Conservation (phyloP, 2,797 vertebrate genomes). For the Phylloscopus collybita region DNA sequence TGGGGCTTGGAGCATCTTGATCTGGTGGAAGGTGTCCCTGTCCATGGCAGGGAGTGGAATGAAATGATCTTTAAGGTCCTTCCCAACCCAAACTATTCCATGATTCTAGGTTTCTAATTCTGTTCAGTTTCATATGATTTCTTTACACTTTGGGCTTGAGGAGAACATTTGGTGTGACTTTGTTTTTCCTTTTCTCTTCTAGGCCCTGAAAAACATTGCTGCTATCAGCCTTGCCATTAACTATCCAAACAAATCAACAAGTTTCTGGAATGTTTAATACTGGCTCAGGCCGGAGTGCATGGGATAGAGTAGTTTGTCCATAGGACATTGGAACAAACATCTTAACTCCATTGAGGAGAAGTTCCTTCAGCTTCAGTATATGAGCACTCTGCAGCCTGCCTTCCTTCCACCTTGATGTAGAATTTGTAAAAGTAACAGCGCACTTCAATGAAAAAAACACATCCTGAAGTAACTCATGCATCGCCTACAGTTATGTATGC, state of each 20-base stretch:
- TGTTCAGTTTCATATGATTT: not conserved
- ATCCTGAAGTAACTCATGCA: constrained; percentile 48
- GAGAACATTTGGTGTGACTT: not conserved
- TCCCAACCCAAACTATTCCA: not conserved
- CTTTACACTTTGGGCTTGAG: not conserved
- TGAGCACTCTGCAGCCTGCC: constrained; percentile 68
- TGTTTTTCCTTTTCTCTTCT: constrained; percentile 13
- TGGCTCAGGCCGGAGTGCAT: constrained; percentile 46
- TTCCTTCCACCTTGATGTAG: constrained; percentile 62
- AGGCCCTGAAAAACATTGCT: constrained; percentile 97
- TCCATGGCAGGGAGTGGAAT: not conserved
- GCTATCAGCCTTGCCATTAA: constrained; percentile 98
- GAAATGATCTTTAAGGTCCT: not conserved
- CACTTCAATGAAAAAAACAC: constrained; percentile 61
- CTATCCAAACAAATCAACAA: constrained; percentile 97
- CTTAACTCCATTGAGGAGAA: constrained; percentile 58
- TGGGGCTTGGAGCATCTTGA: not conserved
- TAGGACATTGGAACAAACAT: constrained; percentile 55
- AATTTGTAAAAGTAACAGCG: constrained; percentile 59
- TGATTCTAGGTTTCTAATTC: not conserved
- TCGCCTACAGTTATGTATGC: constrained; percentile 62
- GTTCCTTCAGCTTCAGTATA: constrained; percentile 57
- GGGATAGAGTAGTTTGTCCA: constrained; percentile 56
- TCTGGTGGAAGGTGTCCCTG: not conserved
- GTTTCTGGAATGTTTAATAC: constrained; percentile 85